A percentile compares a stretch with the other conserved stretches of the same genome.
Conservation (phyloP, 2,113 vertebrate species). For the Erythrolamprus reginae region DNA sequence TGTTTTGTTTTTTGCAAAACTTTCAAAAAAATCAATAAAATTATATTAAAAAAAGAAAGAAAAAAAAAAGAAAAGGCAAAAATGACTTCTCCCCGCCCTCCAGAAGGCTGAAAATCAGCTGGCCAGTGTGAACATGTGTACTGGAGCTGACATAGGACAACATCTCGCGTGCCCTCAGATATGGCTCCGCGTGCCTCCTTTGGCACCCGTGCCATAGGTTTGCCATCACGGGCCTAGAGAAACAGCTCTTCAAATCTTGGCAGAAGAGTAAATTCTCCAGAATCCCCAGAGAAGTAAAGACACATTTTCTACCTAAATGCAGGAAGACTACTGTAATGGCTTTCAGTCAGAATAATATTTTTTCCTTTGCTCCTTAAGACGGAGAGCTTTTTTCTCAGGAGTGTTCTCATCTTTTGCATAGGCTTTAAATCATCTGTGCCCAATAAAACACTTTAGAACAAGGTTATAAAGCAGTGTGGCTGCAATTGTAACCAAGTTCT, state of each 20-base stretch:
- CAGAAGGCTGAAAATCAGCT: no score
- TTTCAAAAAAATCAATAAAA: no score
- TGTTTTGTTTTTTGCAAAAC: no score
- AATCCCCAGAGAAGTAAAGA: not conserved
- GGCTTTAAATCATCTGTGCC: constrained; percentile 16
- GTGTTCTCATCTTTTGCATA: not conserved
- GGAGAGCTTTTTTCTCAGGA: constrained; percentile 4
- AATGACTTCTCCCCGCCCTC: no score
- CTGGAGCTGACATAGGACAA: no score
- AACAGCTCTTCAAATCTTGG: not conserved
- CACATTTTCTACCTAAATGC: constrained; percentile 4
- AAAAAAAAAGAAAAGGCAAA: no score
- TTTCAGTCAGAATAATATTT: constrained; percentile 14
- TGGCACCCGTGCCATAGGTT: no score
- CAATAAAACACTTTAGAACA: constrained; percentile 28
- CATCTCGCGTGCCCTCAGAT: no score
- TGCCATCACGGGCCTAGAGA: not conserved
- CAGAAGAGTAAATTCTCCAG: not conserved
- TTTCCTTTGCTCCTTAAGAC: constrained; percentile 19
- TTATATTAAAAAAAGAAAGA: no score
- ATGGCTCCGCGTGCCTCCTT: no score
- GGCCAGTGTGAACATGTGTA: no score
- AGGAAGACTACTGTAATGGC: not conserved
- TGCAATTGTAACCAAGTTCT: constrained; percentile 26
- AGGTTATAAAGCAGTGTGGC: constrained; percentile 24